phyloP scores from a whole-genome alignment of 1,140 invertebrate species.

The Zophobas atratus region DNA sequence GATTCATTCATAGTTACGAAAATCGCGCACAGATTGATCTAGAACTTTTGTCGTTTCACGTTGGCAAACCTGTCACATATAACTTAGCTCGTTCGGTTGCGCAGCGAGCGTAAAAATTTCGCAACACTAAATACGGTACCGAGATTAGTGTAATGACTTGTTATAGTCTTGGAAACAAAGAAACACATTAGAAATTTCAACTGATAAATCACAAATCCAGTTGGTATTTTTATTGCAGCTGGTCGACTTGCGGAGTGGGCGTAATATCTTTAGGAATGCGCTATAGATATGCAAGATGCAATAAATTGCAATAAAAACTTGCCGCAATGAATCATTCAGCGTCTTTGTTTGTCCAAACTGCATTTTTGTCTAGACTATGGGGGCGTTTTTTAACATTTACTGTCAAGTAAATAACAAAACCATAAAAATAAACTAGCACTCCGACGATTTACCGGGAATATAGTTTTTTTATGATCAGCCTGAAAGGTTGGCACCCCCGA shows the following conservation, averaged over 20 bases:
- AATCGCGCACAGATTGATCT: constrained; percentile 8
- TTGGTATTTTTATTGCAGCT: constrained; percentile 39
- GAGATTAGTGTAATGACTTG: constrained; percentile 37
- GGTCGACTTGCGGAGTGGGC: constrained; percentile 43
- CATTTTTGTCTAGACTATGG: constrained; percentile 59
- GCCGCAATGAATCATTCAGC: constrained; percentile 56
- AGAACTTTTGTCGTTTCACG: not conserved
- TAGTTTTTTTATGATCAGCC: constrained; percentile 27
- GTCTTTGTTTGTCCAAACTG: constrained; percentile 56
- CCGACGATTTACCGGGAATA: constrained; percentile 28
- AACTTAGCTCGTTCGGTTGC: not conserved
- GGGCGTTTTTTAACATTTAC: constrained; percentile 54
- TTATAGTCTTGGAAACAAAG: constrained; percentile 33
- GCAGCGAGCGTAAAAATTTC: constrained; percentile 6
- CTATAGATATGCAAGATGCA: constrained; percentile 50
- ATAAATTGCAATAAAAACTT: constrained; percentile 58
- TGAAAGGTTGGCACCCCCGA: constrained; percentile 27
- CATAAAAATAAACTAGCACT: constrained; percentile 50
- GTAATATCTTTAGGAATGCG: constrained; percentile 50
- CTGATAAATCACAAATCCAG: constrained; percentile 47
- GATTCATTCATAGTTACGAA: constrained; percentile 19
- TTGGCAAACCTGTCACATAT: constrained; percentile 3
- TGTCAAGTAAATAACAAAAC: constrained; percentile 54
- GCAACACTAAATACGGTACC: constrained; percentile 16
- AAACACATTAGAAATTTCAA: constrained; percentile 45